Conservation (phyloP, 2,113 vertebrate species). For the Ailuropoda melanoleuca region DNA sequence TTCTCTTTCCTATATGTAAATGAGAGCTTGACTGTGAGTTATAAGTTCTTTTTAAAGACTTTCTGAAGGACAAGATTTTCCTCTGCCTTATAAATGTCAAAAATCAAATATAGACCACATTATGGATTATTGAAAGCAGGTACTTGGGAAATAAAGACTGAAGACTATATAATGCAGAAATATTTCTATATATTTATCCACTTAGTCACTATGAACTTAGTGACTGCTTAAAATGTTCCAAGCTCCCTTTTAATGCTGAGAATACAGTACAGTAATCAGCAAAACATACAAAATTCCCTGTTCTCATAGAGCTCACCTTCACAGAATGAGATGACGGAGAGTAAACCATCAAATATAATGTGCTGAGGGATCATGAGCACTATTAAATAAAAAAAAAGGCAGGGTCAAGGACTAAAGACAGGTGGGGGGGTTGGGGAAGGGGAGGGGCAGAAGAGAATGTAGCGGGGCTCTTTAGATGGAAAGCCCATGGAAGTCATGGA, state of each 20-base stretch:
- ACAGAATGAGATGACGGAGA: accelerated
- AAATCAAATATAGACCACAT: not conserved
- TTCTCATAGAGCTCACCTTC: not conserved
- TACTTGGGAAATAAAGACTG: not conserved
- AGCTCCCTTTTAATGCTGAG: not conserved
- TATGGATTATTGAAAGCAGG: not conserved
- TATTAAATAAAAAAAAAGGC: too few relatives aligned
- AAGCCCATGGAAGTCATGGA: accelerated
- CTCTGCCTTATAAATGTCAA: not conserved
- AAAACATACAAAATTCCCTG: not conserved
- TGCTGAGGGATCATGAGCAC: too few relatives aligned
- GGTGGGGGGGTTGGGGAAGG: accelerated
- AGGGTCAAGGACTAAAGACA: accelerated
- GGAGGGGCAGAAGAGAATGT: accelerated
- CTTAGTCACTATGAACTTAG: not conserved
- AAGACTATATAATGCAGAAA: too few relatives aligned
- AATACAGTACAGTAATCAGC: not conserved
- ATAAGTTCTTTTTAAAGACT: not conserved
- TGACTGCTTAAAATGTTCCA: not conserved
- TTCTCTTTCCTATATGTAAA: not conserved
- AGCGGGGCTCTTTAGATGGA: accelerated
- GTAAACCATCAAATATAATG: not conserved
- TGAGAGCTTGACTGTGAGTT: not conserved
- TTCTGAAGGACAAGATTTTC: not conserved
- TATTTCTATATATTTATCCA: not conserved